These are phyloP conservation scores for Tachina fera DNA, from an alignment of 2,888 invertebrate species.

Conservation along the genomic window DNA sequence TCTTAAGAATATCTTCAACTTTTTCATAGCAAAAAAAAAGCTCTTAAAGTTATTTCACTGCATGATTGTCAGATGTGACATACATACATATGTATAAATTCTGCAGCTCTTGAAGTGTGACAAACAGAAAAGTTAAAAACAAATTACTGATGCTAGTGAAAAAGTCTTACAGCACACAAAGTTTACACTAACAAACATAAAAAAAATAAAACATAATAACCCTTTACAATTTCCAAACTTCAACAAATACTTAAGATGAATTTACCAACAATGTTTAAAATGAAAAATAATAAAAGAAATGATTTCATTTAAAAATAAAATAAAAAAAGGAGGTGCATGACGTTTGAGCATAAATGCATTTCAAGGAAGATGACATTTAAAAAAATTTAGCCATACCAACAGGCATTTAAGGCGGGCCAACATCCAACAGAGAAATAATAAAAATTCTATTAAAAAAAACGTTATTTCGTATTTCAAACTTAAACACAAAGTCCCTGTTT, in stretches of 20 bases:
- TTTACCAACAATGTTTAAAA: constrained; percentile 45
- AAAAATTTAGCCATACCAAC: not conserved
- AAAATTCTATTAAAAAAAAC: constrained; percentile 27
- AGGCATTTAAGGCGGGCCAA: not conserved
- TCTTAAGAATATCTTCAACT: no score
- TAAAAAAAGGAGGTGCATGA: not conserved
- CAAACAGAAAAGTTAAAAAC: no score
- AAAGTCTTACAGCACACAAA: not conserved
- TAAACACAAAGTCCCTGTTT: constrained; percentile 35
- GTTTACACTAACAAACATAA: not conserved
- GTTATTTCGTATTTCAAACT: constrained; percentile 35
- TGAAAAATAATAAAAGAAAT: not conserved
- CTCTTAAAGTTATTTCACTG: no score
- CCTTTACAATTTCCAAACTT: constrained; percentile 7
- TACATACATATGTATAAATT: no score
- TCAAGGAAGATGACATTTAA: constrained; percentile 41
- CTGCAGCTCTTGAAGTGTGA: no score
- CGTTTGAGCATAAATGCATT: constrained; percentile 53
- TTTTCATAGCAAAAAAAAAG: no score
- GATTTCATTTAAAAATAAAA: constrained; percentile 8
- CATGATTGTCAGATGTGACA: no score
- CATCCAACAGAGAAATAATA: constrained; percentile 11
- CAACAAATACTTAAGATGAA: constrained; percentile 55
- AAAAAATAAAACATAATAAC: constrained; percentile 6
- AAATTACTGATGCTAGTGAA: not conserved